Evolutionary conservation across 2,113 vertebrate species (phyloP).

Genomic region (Bufo gargarizans): DNA sequence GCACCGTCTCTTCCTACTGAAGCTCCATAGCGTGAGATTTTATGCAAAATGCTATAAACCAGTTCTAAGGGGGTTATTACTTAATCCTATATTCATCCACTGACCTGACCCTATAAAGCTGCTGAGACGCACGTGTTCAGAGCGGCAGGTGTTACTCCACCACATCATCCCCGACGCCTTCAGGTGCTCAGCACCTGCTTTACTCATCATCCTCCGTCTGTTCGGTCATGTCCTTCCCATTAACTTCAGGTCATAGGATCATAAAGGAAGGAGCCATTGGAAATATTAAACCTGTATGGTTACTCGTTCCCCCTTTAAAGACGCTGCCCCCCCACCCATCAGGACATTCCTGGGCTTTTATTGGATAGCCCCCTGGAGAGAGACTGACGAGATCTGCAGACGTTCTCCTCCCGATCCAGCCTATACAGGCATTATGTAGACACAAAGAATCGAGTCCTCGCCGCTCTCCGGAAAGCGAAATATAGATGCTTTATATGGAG

Average conservation of each 20-base stretch:
- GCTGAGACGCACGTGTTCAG: neutral
- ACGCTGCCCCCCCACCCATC: neutral
- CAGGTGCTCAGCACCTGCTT: constrained; percentile 44
- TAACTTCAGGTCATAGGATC: constrained; percentile 37
- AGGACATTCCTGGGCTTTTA: constrained; percentile 3
- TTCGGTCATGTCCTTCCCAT: constrained; percentile 25
- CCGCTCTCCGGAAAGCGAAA: neutral
- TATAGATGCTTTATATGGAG: neutral
- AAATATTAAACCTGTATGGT: constrained; percentile 37
- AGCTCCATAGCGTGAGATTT: neutral
- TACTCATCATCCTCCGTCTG: constrained; percentile 11
- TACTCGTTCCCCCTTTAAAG: constrained; percentile 24
- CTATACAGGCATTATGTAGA: neutral
- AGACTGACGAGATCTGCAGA: constrained; percentile 26
- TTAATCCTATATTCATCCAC: neutral
- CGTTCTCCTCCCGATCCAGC: neutral
- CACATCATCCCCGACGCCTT: neutral
- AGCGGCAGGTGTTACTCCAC: neutral
- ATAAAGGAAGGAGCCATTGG: constrained; percentile 38
- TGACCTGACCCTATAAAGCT: neutral
- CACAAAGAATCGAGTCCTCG: constrained; percentile 3
- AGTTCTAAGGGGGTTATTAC: neutral
- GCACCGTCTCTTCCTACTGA: neutral
- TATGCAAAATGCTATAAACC: neutral
- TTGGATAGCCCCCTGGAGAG: neutral